phyloP scores from a whole-genome alignment of 2,113 vertebrate genomes.

The Lepidiolamprologus cunningtoni region DNA sequence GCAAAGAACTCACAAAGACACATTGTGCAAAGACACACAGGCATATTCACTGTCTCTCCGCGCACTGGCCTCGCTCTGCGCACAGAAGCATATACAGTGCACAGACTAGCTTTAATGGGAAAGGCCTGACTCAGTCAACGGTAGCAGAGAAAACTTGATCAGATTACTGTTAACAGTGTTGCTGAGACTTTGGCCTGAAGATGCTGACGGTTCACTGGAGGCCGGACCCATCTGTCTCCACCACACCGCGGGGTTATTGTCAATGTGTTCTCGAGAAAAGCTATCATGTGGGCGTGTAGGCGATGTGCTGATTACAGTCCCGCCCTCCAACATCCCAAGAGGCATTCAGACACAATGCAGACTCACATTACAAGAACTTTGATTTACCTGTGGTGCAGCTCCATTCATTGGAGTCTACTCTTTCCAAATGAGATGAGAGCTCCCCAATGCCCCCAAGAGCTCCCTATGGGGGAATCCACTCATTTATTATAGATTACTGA shows the following conservation, averaged over 20 bases:
- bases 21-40: slow-evolving; percentile 62
- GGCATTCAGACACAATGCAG: not conserved
- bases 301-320: not conserved
- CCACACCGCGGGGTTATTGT: not conserved
- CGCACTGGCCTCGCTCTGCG: slow-evolving; percentile 1
- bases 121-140: slow-evolving; percentile 53
- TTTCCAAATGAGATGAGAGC: not conserved
- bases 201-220: not conserved
- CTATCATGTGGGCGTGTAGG: not conserved
- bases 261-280: not conserved
- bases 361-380: not conserved
- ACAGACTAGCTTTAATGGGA: slow-evolving; percentile 36
- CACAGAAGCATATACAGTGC: not conserved
- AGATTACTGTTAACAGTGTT: slow-evolving; percentile 41
- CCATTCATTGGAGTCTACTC: not conserved
- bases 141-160: slow-evolving; percentile 49
- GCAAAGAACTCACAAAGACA: slow-evolving; percentile 66
- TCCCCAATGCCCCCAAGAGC: not conserved
- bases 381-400: not conserved
- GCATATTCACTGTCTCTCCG: slow-evolving; percentile 26
- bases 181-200: slow-evolving; percentile 23
- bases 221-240: not conserved
- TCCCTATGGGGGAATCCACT: not conserved
- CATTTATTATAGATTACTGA: not conserved
- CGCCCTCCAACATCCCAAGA: not conserved